Evolutionary conservation across 2,797 vertebrate species (phyloP).

Genomic region (Paratrypauchen microcephalus): DNA sequence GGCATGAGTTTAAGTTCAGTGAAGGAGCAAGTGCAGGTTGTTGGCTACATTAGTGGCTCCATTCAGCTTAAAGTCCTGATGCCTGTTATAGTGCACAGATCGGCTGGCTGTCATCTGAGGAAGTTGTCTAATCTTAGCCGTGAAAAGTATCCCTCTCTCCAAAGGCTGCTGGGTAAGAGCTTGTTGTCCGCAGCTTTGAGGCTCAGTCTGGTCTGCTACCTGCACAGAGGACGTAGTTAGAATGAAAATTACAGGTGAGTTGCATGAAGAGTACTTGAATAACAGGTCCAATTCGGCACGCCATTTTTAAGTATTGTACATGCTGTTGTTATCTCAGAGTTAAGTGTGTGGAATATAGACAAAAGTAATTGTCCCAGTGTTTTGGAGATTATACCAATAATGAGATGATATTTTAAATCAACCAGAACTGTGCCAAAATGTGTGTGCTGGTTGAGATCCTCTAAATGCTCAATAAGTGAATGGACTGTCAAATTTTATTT

Average conservation of each 20-base stretch:
- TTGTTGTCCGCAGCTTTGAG: conserved; percentile 16
- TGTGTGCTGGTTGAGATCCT: neutral
- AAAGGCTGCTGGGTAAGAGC: conserved; percentile 33
- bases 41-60: neutral
- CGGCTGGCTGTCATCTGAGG: conserved; percentile 77
- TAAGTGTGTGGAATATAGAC: neutral
- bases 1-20: conserved; percentile 22
- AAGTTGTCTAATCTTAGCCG: conserved; percentile 81
- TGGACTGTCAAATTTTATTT: neutral
- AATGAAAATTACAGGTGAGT: conserved; percentile 77
- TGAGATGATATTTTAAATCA: no score
- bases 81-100: conserved; percentile 77
- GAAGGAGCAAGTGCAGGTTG: conserved; percentile 7
- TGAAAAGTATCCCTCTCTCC: conserved; percentile 56
- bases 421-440: no score
- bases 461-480: neutral
- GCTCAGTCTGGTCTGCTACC: conserved; percentile 48
- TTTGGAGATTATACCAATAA: neutral
- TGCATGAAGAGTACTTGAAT: neutral
- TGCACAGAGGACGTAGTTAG: conserved; percentile 53
- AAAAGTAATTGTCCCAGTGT: neutral
- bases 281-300: neutral
- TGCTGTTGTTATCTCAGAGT: neutral
- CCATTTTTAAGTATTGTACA: no score
- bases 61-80: conserved; percentile 50